Conservation (phyloP, 2,113 vertebrate species). For the Pelvicachromis taeniatus region DNA sequence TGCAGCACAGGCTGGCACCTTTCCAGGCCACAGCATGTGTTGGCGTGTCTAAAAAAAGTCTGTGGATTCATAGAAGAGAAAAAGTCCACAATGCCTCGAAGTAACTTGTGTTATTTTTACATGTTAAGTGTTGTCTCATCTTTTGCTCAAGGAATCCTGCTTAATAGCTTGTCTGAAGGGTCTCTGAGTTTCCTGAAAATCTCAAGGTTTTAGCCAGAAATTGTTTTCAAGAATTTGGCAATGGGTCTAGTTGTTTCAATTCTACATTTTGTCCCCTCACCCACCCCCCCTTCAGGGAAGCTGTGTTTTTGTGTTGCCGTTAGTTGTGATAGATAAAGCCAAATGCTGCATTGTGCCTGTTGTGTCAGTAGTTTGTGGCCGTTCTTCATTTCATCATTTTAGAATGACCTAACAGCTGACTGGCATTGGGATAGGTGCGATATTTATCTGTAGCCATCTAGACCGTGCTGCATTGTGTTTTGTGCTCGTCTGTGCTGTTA, state of each 20-base stretch:
- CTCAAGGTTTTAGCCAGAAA: not conserved
- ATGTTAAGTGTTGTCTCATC: not conserved
- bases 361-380: not conserved
- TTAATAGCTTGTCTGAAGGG: constrained; percentile 16
- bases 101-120: not conserved
- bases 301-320: not conserved
- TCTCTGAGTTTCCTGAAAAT: not conserved
- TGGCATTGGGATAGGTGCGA: not conserved
- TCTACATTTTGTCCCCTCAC: not conserved
- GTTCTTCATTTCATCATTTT: not conserved
- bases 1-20: constrained; percentile 8
- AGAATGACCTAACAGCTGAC: not conserved
- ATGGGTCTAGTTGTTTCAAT: not conserved
- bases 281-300: constrained; percentile 25
- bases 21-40: constrained; percentile 25
- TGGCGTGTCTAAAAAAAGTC: constrained; percentile 35
- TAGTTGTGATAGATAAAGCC: not conserved
- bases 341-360: not conserved
- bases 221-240: not conserved
- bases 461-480: not conserved
- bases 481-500: not conserved
- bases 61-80: constrained; percentile 10
- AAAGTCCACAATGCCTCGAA: not conserved
- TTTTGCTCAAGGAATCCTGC: not conserved
- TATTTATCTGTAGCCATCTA: not conserved